Evolutionary conservation across 2,797 vertebrate genomes (phyloP).

Genomic region (Macroramphosus scolopax): DNA sequence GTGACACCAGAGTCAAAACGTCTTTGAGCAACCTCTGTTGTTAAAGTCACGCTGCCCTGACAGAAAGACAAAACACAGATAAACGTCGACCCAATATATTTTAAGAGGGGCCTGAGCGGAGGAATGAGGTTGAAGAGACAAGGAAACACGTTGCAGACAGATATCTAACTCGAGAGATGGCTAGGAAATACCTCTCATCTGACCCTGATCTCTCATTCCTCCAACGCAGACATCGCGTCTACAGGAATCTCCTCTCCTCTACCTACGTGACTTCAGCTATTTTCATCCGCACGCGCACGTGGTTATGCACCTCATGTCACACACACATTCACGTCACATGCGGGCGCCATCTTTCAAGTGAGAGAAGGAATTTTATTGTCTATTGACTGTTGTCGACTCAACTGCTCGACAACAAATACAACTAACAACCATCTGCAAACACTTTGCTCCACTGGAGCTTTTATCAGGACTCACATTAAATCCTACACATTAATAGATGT

Average conservation of each 20-base stretch:
- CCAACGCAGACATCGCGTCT: slow-evolving; percentile 22
- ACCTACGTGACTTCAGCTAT: slow-evolving; percentile 19
- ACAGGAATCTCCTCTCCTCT: slow-evolving; percentile 16
- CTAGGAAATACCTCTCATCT: slow-evolving; percentile 58
- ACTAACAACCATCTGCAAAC: too few species aligned
- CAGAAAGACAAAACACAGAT: slow-evolving; percentile 56
- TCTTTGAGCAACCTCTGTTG: slow-evolving; percentile 22
- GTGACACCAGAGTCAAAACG: too few species aligned
- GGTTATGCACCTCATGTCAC: not conserved
- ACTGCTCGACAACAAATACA: too few species aligned
- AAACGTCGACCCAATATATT: slow-evolving; percentile 24
- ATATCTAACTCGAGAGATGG: too few species aligned
- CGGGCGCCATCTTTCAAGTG: too few species aligned
- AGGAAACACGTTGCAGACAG: too few species aligned
- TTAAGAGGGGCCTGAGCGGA: slow-evolving; percentile 10
- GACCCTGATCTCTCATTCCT: slow-evolving; percentile 52
- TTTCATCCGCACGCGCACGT: slow-evolving; percentile 2
- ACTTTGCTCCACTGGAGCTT: too few species aligned
- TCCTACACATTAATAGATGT: too few species aligned
- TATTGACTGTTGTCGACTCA: too few species aligned
- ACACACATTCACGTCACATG: not conserved
- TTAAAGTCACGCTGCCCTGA: slow-evolving; percentile 50
- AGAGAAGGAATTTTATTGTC: too few species aligned
- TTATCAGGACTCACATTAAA: too few species aligned
- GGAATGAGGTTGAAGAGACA: slow-evolving; percentile 21